Evolutionary conservation across 2,113 vertebrate genomes (phyloP).

Genomic region (Pygoscelis antarcticus): DNA sequence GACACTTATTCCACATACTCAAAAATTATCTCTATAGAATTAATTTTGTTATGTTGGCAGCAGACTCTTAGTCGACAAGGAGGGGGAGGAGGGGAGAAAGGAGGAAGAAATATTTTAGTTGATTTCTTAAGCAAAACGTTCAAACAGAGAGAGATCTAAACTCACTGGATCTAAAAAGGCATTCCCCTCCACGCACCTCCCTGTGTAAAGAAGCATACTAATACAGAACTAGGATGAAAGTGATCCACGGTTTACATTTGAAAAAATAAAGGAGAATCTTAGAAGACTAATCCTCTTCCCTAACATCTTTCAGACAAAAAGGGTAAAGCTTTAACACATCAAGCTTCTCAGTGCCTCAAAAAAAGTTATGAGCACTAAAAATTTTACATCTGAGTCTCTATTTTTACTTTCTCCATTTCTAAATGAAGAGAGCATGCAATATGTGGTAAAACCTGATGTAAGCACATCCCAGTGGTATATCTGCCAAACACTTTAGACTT

Average conservation of each 20-base stretch:
- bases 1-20: background rate
- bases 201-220: background rate
- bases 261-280: background rate
- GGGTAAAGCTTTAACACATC: background rate
- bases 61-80: background rate
- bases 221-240: background rate
- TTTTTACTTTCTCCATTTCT: background rate
- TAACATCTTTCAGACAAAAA: background rate
- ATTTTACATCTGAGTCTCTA: accelerated
- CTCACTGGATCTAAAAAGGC: background rate
- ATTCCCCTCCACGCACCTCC: background rate
- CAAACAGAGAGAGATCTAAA: background rate
- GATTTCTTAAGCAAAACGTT: background rate
- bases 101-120: background rate
- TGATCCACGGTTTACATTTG: accelerated
- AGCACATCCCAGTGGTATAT: background rate
- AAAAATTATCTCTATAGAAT: background rate
- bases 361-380: background rate
- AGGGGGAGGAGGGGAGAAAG: background rate
- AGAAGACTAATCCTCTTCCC: background rate
- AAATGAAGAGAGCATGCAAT: background rate
- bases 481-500: background rate
- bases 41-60: background rate
- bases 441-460: background rate
- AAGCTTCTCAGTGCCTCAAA: background rate